phyloP scores from a whole-genome alignment of 2,888 invertebrate genomes.

The Cloeon dipterum region DNA sequence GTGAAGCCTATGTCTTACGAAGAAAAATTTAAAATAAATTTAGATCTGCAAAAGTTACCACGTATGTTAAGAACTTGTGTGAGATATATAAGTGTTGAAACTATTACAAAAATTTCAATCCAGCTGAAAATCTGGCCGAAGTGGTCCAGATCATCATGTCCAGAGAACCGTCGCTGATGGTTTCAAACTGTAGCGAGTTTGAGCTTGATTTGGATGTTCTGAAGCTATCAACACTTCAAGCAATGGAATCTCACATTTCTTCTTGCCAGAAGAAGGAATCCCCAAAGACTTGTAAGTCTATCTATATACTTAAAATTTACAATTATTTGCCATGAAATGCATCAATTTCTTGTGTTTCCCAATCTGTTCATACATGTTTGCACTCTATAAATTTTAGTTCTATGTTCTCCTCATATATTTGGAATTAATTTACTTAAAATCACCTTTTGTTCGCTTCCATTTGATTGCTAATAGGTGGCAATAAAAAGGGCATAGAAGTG shows the following conservation, averaged over 20 bases:
- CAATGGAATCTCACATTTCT: constrained; percentile 93
- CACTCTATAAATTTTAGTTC: too few species aligned
- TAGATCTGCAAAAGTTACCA: constrained; percentile 97
- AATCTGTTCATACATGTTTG: too few species aligned
- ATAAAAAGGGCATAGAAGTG: too few species aligned
- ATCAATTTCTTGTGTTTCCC: too few species aligned
- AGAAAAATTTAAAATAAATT: constrained; percentile 92
- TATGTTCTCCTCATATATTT: too few species aligned
- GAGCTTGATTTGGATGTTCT: constrained; percentile 99
- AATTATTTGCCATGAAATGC: too few species aligned
- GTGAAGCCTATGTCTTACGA: constrained; percentile 99
- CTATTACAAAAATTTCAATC: constrained; percentile 5
- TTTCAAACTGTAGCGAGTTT: constrained; percentile 98
- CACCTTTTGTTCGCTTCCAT: too few species aligned
- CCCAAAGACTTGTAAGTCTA: constrained; percentile 90
- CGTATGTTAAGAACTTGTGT: constrained; percentile 27
- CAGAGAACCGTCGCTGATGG: constrained; percentile 86
- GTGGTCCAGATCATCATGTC: constrained; percentile 99
- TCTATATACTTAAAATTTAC: too few species aligned
- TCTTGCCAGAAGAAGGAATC: constrained; percentile 97
- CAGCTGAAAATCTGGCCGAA: constrained; percentile 92
- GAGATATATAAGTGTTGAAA: not conserved
- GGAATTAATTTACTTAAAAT: too few species aligned
- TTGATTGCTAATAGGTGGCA: too few species aligned
- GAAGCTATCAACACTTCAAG: constrained; percentile 91